phyloP scores from a whole-genome alignment of 2,888 invertebrate species.

The Yponomeuta plumbellus region DNA sequence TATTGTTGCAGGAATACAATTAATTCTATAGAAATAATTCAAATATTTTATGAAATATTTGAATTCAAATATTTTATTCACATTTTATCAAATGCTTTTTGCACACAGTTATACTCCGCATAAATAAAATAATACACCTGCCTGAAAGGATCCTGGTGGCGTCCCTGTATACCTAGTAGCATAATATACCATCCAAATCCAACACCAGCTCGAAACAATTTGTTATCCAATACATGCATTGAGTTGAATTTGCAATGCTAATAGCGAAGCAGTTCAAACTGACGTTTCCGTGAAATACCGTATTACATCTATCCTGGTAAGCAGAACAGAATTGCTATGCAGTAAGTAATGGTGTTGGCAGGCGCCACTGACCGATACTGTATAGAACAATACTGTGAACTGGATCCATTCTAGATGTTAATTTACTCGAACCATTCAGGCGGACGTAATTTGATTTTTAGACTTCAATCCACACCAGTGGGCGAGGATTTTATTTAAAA shows the following conservation, averaged over 20 bases:
- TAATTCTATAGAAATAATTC: too few relatives aligned
- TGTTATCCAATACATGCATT: constrained; percentile 14
- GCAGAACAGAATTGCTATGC: neutral
- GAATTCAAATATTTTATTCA: too few relatives aligned
- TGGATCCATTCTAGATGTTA: neutral
- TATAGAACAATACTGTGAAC: neutral
- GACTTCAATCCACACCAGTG: neutral
- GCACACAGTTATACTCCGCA: too few relatives aligned
- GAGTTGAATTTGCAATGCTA: constrained; percentile 15
- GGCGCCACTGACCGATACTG: neutral
- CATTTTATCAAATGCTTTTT: too few relatives aligned
- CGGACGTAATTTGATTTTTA: neutral
- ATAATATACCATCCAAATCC: neutral
- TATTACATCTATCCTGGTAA: neutral
- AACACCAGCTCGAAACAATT: constrained; percentile 3
- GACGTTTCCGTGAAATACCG: neutral
- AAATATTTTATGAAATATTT: too few relatives aligned
- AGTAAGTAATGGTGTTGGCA: neutral
- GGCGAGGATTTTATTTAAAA: neutral
- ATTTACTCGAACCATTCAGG: neutral
- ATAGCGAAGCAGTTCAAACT: neutral
- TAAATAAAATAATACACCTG: too few relatives aligned
- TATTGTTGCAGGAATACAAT: too few relatives aligned
- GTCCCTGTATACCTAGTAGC: neutral
- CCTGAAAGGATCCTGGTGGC: too few relatives aligned